phyloP scores from a whole-genome alignment of 2,888 invertebrate genomes.

The Drosophila paranaensis region DNA sequence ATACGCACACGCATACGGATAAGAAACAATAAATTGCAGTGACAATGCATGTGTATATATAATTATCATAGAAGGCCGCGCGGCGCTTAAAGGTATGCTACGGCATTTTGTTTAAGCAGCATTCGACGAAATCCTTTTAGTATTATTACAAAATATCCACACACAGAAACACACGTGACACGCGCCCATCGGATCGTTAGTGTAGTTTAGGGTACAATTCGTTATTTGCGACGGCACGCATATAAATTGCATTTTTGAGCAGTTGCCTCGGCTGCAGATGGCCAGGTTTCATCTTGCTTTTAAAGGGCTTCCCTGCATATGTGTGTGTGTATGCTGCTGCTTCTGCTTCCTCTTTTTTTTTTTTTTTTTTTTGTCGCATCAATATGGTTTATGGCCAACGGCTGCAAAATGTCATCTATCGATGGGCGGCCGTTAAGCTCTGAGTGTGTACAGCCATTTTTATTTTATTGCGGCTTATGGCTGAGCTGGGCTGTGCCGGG shows the following conservation, averaged over 20 bases:
- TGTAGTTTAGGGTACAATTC: slow-evolving; percentile 78
- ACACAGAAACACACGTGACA: slow-evolving; percentile 38
- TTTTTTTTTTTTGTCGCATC: slow-evolving; percentile 41
- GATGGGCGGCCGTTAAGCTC: slow-evolving; percentile 74
- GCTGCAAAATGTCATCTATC: slow-evolving; percentile 75
- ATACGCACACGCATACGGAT: slow-evolving; percentile 3
- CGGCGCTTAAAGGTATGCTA: slow-evolving; percentile 27
- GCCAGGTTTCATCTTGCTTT: slow-evolving; percentile 35
- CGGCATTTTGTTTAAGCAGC: slow-evolving; percentile 34
- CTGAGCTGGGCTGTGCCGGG: slow-evolving; percentile 32
- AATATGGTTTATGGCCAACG: slow-evolving; percentile 75
- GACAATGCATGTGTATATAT: slow-evolving; percentile 45
- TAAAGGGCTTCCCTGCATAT: slow-evolving; percentile 22
- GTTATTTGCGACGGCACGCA: slow-evolving; percentile 68
- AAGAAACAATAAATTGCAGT: slow-evolving; percentile 60
- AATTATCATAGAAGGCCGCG: slow-evolving; percentile 46
- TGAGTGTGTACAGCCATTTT: slow-evolving; percentile 61
- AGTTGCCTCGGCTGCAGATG: slow-evolving; percentile 56
- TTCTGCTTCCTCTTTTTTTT: background rate
- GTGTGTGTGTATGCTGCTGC: slow-evolving; percentile 2
- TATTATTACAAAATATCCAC: slow-evolving; percentile 71
- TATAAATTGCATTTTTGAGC: slow-evolving; percentile 79
- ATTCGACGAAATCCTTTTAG: slow-evolving; percentile 66
- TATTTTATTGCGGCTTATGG: slow-evolving; percentile 60
- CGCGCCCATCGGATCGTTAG: slow-evolving; percentile 56